Base-by-base conservation (phyloP, 2,888 invertebrate species). In the Pecten maximus region DNA sequence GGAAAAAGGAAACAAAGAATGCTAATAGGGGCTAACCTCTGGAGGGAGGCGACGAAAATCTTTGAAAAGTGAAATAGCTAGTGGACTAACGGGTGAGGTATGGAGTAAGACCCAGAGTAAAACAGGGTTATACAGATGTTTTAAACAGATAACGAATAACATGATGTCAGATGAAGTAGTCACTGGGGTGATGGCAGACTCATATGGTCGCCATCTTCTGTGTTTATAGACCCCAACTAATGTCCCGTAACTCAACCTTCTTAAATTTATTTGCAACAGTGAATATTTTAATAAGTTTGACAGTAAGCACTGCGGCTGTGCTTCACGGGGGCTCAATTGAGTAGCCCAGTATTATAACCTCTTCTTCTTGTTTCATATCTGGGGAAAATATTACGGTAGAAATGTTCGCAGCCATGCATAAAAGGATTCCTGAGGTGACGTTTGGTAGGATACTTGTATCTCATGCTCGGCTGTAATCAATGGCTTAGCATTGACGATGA, bases 271-370 rank as follows among this genome's bases (percentile, higher is more conserved):
- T 74, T 74, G 74, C 74, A 74, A 74, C 74, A 74, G 74, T 74
- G 74, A 74, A 74, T 74, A 74, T 74, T 74, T 74, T 74, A 74
- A 74, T 74, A 74, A 74, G 74, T 74, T 74, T 74, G 74, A 74
- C 74, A 74, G 74, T 74, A 74, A 74, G 35, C 35, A 10, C 35
- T 74, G 74, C 35, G 28, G 28, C 74, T 15, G 12, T 74, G 28
- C 74, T 74, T 74, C 74, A 28, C 74, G 35, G 74, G 74, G 35
- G 74, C 28, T 74, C 74, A 74, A 28, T 35, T 15, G 10, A 74
- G 74, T 74, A 35, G 28, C 35, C 35, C 23, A 74, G 74, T 35
- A 74, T 35, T 23, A 74, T 74, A 74, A 74, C 28, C 74, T 74
- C 74, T 35, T 74, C 74, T 74, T 35, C 35, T 74, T 28, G 74